These are phyloP conservation scores for Sparus aurata DNA, from an alignment of 2,797 vertebrate genomes.

Conservation along the genomic window DNA sequence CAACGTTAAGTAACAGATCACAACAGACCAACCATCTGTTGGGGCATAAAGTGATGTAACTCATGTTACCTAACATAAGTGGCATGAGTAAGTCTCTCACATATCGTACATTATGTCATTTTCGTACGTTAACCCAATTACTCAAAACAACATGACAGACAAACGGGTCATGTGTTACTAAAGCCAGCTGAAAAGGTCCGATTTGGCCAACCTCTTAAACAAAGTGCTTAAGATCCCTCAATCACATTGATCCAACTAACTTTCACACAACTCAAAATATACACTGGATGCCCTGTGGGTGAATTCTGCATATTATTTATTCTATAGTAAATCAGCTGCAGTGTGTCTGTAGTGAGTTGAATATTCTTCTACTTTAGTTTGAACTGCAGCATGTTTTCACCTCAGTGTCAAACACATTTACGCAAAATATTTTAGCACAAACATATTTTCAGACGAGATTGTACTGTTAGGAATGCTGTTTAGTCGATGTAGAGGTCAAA, in stretches of 20 bases:
- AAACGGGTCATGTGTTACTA: no score
- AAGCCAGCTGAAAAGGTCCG: not conserved
- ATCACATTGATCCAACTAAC: not conserved
- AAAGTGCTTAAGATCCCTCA: not conserved
- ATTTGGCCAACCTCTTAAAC: no score
- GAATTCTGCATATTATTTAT: not conserved
- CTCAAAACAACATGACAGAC: no score
- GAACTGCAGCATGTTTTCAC: slow-evolving; percentile 3
- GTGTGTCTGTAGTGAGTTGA: not conserved
- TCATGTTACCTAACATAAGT: no score
- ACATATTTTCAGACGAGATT: slow-evolving; percentile 5
- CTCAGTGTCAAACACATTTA: not conserved
- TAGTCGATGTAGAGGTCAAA: slow-evolving; percentile 36
- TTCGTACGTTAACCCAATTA: no score
- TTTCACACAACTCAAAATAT: not conserved
- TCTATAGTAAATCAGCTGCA: not conserved
- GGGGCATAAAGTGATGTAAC: no score
- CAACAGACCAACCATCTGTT: no score
- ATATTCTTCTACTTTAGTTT: not conserved
- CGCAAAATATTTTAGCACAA: not conserved
- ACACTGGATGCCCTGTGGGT: not conserved
- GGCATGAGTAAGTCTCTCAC: no score
- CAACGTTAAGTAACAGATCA: no score
- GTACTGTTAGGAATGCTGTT: slow-evolving; percentile 25
- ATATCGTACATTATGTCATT: no score